A percentile compares a stretch with the other conserved stretches of the same genome.
Evolutionary conservation across 2,888 invertebrate species (phyloP).

Genomic region (Meghimatium bilineatum): DNA sequence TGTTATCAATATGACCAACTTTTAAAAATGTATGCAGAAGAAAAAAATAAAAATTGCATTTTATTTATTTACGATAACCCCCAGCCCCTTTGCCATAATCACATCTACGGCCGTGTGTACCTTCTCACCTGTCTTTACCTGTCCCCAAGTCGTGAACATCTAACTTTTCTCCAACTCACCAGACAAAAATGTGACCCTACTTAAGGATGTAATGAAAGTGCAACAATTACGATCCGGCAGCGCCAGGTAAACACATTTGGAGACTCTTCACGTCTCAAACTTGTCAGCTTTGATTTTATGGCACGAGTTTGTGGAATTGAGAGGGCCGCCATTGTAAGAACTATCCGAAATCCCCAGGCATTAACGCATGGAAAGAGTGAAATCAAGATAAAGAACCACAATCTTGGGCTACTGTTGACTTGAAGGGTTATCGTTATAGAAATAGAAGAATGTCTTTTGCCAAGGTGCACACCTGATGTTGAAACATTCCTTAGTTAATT

Average conservation of each 20-base stretch:
- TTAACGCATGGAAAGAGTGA: background rate
- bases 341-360: background rate
- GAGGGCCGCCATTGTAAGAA: background rate
- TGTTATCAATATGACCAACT: too few relatives aligned
- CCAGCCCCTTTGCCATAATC: too few relatives aligned
- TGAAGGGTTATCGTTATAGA: background rate
- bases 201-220: constrained; percentile 4
- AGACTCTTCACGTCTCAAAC: background rate
- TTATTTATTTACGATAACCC: too few relatives aligned
- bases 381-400: background rate
- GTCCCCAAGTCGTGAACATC: background rate
- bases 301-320: constrained; percentile 8
- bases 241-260: constrained; percentile 8
- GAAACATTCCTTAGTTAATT: background rate
- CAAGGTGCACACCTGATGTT: background rate
- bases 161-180: background rate
- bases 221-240: constrained; percentile 30
- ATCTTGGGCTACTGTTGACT: background rate
- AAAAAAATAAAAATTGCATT: too few relatives aligned
- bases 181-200: constrained; percentile 24
- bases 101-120: too few relatives aligned
- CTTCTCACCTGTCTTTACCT: too few relatives aligned
- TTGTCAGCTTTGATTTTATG: constrained; percentile 15
- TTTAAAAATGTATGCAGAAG: too few relatives aligned
- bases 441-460: background rate